Conservation (phyloP, 2,888 invertebrate species). For the Vesta saturnalis region DNA sequence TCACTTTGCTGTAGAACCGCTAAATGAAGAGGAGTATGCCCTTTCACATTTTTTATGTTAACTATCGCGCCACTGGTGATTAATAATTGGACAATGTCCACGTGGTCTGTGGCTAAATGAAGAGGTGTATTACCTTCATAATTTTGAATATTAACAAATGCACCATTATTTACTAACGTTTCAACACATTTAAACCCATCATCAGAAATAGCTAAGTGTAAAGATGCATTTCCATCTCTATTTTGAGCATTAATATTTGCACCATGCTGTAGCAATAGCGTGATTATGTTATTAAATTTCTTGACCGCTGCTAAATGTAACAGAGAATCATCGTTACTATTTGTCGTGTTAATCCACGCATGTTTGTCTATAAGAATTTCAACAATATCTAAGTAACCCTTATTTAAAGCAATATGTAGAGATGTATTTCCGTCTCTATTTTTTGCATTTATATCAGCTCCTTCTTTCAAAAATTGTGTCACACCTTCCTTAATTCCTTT, state of each 20-base stretch:
- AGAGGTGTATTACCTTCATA: slow-evolving; percentile 10
- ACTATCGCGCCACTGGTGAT: background rate
- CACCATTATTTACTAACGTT: background rate
- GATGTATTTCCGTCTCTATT: background rate
- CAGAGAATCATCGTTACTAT: background rate
- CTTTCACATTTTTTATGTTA: background rate
- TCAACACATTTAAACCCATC: background rate
- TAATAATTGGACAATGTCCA: background rate
- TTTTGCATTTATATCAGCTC: background rate
- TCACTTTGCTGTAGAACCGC: background rate
- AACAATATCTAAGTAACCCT: background rate
- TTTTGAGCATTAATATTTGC: background rate
- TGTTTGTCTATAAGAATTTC: background rate
- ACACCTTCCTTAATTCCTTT: background rate
- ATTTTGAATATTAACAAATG: slow-evolving; percentile 1
- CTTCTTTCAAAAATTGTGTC: background rate
- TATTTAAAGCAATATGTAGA: background rate
- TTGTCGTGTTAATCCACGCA: background rate
- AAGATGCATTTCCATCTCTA: background rate
- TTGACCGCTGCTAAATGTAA: background rate
- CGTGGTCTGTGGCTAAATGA: background rate
- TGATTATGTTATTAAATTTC: background rate
- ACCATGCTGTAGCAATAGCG: background rate
- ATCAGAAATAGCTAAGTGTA: background rate
- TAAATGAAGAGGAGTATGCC: background rate